Evolutionary conservation across 1,140 invertebrate species (phyloP).

Genomic region (Drosophila sechellia): DNA sequence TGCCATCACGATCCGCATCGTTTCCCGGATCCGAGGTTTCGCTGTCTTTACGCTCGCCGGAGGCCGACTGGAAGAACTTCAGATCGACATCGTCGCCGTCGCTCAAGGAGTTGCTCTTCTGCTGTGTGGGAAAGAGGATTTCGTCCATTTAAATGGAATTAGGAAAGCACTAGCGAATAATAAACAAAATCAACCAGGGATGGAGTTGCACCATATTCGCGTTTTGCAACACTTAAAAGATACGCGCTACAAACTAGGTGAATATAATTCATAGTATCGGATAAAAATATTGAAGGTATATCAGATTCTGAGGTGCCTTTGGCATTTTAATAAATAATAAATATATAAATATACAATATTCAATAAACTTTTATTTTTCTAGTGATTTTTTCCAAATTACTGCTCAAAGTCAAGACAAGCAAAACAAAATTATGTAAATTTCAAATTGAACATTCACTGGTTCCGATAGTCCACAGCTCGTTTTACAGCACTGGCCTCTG

Average conservation of each 20-base stretch:
- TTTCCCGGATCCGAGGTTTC: conserved; percentile 61
- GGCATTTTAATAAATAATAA: background rate
- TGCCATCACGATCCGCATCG: conserved; percentile 37
- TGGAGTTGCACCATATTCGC: background rate
- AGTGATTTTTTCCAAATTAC: no score
- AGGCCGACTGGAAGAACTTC: conserved; percentile 63
- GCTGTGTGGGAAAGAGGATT: conserved; percentile 72
- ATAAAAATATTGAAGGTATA: background rate
- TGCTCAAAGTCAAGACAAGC: background rate
- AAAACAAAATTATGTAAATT: no score
- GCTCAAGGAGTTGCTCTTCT: conserved; percentile 54
- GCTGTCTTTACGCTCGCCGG: conserved; percentile 61
- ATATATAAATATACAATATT: background rate
- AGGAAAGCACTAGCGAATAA: background rate
- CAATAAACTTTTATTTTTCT: no score
- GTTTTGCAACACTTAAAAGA: conserved; percentile 5
- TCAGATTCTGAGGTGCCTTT: background rate
- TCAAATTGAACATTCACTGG: background rate
- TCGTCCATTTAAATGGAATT: conserved; percentile 65
- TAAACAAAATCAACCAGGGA: conserved; percentile 35
- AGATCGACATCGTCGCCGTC: conserved; percentile 73
- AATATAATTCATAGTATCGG: background rate
- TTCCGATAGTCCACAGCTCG: conserved; percentile 11
- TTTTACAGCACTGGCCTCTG: conserved; percentile 6
- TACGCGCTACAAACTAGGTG: background rate